phyloP scores from a whole-genome alignment of 2,888 invertebrate species.

The Nephrocerus scutellatus region DNA sequence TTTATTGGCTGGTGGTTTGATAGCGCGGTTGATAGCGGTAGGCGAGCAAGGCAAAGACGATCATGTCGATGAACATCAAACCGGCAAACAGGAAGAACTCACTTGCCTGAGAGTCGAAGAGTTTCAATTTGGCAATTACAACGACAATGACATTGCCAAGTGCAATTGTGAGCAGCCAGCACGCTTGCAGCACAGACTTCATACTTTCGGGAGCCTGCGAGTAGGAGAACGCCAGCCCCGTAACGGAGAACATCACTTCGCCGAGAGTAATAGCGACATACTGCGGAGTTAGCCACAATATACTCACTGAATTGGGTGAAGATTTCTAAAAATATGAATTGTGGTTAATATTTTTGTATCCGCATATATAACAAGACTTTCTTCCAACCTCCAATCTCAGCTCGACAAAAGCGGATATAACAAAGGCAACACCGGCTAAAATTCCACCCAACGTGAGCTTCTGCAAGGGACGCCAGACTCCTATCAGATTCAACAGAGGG shows the following conservation, averaged over 20 bases:
- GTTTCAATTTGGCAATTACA: conserved; percentile 69
- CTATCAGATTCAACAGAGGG: conserved; percentile 65
- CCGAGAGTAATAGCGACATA: conserved; percentile 59
- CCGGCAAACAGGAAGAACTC: conserved; percentile 85
- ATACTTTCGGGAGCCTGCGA: conserved; percentile 65
- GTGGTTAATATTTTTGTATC: too few relatives aligned
- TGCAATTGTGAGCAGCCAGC: conserved; percentile 86
- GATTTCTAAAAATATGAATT: too few relatives aligned
- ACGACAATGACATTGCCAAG: conserved; percentile 91
- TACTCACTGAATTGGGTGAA: conserved; percentile 51
- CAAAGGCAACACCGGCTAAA: conserved; percentile 76
- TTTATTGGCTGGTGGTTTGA: too few relatives aligned
- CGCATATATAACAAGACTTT: too few relatives aligned
- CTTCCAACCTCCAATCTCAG: conserved; percentile 67
- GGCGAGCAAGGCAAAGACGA: conserved; percentile 74
- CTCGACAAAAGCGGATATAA: conserved; percentile 82
- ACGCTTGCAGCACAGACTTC: conserved; percentile 88
- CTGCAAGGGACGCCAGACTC: conserved; percentile 68
- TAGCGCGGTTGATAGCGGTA: conserved; percentile 64
- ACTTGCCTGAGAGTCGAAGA: conserved; percentile 69
- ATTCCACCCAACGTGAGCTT: conserved; percentile 83
- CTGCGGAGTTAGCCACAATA: conserved; percentile 60
- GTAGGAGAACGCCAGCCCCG: conserved; percentile 63
- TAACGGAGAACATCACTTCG: conserved; percentile 60
- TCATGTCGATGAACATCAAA: conserved; percentile 76